Evolutionary conservation across 2,888 invertebrate species (phyloP), one percentile per base, ranked within the genome.

Genomic region (Cheilosia grossa): DNA sequence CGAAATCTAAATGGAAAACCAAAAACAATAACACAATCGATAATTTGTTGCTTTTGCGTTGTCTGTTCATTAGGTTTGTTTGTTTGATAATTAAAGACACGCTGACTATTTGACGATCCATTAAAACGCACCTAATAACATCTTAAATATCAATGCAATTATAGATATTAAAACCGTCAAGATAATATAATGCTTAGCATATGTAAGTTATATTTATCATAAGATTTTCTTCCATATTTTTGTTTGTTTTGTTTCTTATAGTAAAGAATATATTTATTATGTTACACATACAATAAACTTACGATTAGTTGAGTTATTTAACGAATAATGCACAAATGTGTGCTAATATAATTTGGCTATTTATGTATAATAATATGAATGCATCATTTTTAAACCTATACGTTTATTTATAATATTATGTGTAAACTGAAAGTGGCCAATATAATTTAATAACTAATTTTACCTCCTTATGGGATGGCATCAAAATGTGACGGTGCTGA

Each of bases 401-500:
- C 9, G 9, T 27, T 44, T 58, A 47, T 61, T 9, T 21, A 47
- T 40, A 59, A n/a, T 30, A 24, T 9, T 17, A 21, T 17, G 24
- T 51, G 33, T n/a, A 24, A 64, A 47, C 17, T 37, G 33, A 30
- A 51, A 6, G 21, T 49, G 51, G 27, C 40, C 17, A 61, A 21
- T 51, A 37, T 40, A 24, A 30, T 9, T 9, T 40, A 10, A 24
- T 33, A 17, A 59, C 5, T 59, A 27, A 27, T 6, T 17, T 61
- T 15, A 19, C 19, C 9, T 19, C 44, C 17, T 42, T 37, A 42
- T 51, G 64, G 79, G 79, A 79, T 79, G 79, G 79, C 79, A 64
- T 79, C 72, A 37, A 64, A 63, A 42, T 72, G 72, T 72, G 77
- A 78, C 77, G 69, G 77, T 78, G 77, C 77, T 67, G 10, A 13